Evolutionary conservation across 2,113 vertebrate species (phyloP).

Genomic region (Gasterosteus nipponicus): DNA sequence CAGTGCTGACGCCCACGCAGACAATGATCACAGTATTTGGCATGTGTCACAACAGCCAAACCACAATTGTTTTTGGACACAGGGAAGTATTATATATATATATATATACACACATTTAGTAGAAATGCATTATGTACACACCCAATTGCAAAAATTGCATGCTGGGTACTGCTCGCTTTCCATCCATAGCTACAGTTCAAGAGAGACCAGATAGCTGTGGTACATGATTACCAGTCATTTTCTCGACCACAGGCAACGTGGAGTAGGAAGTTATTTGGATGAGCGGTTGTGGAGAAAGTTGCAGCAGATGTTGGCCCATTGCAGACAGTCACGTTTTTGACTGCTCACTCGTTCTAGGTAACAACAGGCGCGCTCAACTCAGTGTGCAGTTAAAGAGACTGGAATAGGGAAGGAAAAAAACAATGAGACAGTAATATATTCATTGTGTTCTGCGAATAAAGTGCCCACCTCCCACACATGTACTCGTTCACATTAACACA

Average conservation of each 20-base stretch:
- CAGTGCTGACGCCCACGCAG: not conserved
- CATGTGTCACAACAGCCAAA: not conserved
- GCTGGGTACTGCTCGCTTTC: not conserved
- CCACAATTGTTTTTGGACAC: not conserved
- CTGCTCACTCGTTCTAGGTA: no score
- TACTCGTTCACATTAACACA: not conserved
- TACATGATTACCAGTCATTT: not conserved
- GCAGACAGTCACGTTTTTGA: not conserved
- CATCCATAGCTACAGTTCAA: not conserved
- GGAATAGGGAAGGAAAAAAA: conserved; percentile 6
- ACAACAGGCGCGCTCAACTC: not conserved
- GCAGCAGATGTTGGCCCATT: not conserved
- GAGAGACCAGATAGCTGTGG: not conserved
- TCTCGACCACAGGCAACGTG: not conserved
- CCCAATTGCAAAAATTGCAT: not conserved
- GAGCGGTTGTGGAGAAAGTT: not conserved
- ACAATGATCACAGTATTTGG: conserved; percentile 22
- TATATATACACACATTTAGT: no score
- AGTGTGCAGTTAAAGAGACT: conserved; percentile 8
- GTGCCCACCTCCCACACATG: not conserved
- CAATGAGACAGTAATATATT: conserved; percentile 7
- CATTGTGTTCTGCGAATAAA: conserved; percentile 3
- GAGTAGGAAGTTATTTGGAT: not conserved
- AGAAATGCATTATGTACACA: no score
- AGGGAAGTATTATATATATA: no score